Evolutionary conservation across 2,113 vertebrate genomes (phyloP).

Genomic region (Clupea harengus): DNA sequence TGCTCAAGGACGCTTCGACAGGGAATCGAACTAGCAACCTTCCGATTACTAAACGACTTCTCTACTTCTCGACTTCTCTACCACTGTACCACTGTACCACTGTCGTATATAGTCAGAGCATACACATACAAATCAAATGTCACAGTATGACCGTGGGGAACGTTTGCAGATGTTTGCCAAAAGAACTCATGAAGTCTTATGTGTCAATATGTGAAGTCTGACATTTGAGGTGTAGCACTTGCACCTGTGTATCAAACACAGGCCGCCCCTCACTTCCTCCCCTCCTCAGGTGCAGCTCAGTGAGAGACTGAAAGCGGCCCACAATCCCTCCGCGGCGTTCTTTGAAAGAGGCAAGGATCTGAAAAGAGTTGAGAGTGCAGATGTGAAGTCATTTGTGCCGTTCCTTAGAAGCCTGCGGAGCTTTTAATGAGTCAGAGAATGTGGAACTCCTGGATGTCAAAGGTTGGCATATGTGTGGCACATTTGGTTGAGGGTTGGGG

Average conservation of each 20-base stretch:
- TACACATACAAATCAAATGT: neutral
- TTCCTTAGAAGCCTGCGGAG: neutral
- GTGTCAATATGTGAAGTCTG: neutral
- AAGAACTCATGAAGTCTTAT: neutral
- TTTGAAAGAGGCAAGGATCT: neutral
- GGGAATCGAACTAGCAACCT: too few species aligned
- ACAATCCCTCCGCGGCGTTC: neutral
- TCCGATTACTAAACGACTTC: too few species aligned
- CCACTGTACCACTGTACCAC: too few species aligned
- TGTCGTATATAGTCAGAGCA: neutral
- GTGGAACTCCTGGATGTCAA: conserved; percentile 19
- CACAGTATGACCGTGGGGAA: neutral
- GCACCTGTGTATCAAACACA: neutral
- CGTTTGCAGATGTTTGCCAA: neutral
- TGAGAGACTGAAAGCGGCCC: neutral
- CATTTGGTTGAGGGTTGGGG: conserved; percentile 43
- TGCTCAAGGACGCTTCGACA: too few species aligned
- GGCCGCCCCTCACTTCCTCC: neutral
- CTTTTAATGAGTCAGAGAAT: neutral
- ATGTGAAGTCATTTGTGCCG: neutral
- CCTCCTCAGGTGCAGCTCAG: neutral
- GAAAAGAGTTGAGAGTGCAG: neutral
- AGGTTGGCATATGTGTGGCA: conserved; percentile 64
- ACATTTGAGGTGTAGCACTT: neutral
- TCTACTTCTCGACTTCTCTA: too few species aligned